These are phyloP conservation scores for Choristoneura rosaceana DNA, from an alignment of 2,888 invertebrate genomes.

Conservation along the genomic window DNA sequence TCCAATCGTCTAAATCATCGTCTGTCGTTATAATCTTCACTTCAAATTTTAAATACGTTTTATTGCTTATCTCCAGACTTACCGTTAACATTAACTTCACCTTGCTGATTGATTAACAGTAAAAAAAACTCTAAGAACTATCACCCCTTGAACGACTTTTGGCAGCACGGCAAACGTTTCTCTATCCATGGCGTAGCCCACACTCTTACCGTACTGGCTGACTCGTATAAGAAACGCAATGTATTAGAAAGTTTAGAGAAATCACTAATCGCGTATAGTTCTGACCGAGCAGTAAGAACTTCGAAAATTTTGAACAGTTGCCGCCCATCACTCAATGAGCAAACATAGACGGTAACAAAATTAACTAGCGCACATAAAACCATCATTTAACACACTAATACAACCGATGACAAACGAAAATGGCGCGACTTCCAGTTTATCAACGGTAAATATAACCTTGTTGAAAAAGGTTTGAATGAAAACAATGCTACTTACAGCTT, in stretches of 20 bases:
- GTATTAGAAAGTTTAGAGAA: not conserved
- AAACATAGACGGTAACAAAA: conserved; percentile 62
- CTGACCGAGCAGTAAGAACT: conserved; percentile 45
- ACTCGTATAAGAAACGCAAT: not conserved
- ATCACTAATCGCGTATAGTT: not conserved
- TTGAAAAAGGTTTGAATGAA: conserved; percentile 45
- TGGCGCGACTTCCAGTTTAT: conserved; percentile 46
- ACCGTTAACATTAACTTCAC: conserved; percentile 49
- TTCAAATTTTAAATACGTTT: conserved; percentile 13
- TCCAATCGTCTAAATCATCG: not conserved
- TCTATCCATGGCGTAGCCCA: not conserved
- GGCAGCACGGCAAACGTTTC: not conserved
- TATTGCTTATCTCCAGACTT: too few relatives aligned
- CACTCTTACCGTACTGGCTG: not conserved
- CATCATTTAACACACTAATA: conserved; percentile 47
- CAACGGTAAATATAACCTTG: conserved; percentile 52
- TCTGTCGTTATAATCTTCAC: not conserved
- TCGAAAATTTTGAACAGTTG: conserved; percentile 68
- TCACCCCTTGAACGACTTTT: too few relatives aligned
- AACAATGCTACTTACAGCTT: conserved; percentile 38
- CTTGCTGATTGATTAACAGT: conserved; percentile 64
- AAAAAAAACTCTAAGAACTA: conserved; percentile 51
- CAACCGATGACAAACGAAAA: conserved; percentile 48
- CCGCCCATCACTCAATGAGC: conserved; percentile 71
- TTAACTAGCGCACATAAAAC: conserved; percentile 41